Evolutionary conservation across 2,113 vertebrate genomes (phyloP).

Genomic region (Nycticryphes semicollaris): DNA sequence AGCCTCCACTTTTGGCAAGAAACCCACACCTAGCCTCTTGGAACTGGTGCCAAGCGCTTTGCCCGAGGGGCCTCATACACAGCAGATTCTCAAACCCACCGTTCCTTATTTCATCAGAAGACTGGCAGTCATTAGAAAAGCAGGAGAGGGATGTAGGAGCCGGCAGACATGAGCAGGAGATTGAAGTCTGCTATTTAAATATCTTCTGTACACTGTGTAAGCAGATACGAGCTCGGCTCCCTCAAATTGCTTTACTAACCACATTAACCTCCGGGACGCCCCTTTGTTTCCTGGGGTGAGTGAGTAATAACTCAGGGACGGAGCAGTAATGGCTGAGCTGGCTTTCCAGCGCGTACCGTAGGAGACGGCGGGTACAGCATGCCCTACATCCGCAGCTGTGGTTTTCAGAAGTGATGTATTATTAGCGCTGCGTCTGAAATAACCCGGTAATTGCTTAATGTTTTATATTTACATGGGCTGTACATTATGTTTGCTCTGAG

Average conservation of each 20-base stretch:
- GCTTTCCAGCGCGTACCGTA: neutral
- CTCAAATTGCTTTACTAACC: constrained; percentile 54
- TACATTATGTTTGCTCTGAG: constrained; percentile 50
- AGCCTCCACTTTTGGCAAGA: neutral
- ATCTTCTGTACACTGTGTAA: neutral
- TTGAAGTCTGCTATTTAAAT: constrained; percentile 35
- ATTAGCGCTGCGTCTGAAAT: constrained; percentile 50
- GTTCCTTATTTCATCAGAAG: neutral
- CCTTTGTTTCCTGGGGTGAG: constrained; percentile 46
- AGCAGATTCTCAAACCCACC: neutral
- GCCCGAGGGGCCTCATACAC: neutral
- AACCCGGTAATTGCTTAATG: constrained; percentile 63
- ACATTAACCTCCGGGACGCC: constrained; percentile 45
- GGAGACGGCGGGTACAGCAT: neutral
- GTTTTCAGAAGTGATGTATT: constrained; percentile 33
- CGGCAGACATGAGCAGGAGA: neutral
- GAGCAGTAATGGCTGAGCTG: constrained; percentile 22
- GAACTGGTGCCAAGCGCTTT: neutral
- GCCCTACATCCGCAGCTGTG: neutral
- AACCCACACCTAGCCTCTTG: neutral
- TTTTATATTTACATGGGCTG: constrained; percentile 61
- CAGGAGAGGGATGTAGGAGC: neutral
- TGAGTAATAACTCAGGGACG: constrained; percentile 28
- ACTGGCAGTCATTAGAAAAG: neutral
- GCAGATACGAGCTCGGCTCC: constrained; percentile 37